These are phyloP conservation scores for Nasonia longicornis DNA, from an alignment of 1,140 invertebrate species.

Conservation along the genomic window DNA sequence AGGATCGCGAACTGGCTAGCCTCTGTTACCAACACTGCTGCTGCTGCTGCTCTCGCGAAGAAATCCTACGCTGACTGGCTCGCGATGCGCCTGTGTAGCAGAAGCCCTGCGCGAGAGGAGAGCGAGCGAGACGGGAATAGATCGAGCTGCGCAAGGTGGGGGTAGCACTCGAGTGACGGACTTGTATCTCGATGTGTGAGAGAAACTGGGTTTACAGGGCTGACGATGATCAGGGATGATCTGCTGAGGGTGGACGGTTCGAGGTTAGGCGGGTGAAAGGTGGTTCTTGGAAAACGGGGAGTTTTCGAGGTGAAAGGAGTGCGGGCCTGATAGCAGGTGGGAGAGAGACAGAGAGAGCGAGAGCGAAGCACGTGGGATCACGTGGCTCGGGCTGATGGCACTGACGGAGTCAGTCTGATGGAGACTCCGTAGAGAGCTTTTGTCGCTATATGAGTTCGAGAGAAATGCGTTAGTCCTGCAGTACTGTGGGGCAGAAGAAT, in stretches of 20 bases:
- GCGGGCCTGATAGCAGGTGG: neutral
- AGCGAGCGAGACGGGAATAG: slow-evolving; percentile 6
- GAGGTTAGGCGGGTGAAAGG: neutral
- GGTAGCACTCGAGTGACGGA: neutral
- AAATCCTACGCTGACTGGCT: neutral
- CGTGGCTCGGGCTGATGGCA: slow-evolving; percentile 54
- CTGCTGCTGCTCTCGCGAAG: neutral
- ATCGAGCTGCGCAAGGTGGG: neutral
- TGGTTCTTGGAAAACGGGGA: neutral
- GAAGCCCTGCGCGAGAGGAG: slow-evolving; percentile 7
- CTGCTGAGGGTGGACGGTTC: neutral
- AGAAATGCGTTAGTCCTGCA: neutral
- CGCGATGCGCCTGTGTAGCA: slow-evolving; percentile 30
- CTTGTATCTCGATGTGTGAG: slow-evolving; percentile 47
- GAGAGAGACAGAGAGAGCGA: slow-evolving; percentile 47
- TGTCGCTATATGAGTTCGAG: neutral
- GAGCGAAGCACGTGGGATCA: slow-evolving; percentile 64
- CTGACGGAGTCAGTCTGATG: neutral
- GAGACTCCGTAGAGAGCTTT: neutral
- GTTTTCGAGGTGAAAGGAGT: slow-evolving; percentile 10
- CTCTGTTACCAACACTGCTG: neutral
- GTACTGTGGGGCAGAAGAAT: neutral
- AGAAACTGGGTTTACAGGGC: slow-evolving; percentile 3
- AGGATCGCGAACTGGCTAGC: slow-evolving; percentile 59
- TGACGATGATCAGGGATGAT: neutral